Conservation (phyloP, 2,113 vertebrate genomes). For the Microtus oregoni region DNA sequence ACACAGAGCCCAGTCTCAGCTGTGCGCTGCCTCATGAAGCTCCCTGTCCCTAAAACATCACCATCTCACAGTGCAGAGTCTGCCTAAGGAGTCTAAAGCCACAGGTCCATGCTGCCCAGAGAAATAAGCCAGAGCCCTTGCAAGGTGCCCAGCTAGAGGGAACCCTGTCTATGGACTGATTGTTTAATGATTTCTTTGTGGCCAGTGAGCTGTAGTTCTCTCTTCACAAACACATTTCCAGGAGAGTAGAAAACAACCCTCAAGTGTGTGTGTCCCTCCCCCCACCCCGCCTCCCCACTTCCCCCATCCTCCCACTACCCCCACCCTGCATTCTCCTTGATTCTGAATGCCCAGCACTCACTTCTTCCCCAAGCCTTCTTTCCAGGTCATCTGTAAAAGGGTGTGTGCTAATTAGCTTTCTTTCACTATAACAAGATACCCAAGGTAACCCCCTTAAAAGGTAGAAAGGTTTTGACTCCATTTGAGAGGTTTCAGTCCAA, state of each 20-base stretch:
- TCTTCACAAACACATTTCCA: not conserved
- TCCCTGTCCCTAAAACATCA: not conserved
- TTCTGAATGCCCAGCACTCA: not conserved
- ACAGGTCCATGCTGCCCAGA: not conserved
- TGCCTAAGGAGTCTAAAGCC: not conserved
- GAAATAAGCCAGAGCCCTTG: no score
- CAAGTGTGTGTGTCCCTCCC: not conserved
- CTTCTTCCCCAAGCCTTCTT: not conserved
- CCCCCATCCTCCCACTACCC: no score
- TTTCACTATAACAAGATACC: not conserved
- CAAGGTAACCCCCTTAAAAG: not conserved
- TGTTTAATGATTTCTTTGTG: not conserved
- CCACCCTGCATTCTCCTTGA: not conserved
- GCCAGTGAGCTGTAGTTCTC: not conserved
- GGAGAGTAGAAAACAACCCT: not conserved
- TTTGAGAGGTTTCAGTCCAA: not conserved
- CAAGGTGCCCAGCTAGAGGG: not conserved
- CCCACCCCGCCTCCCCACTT: not conserved
- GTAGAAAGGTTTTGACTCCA: not conserved
- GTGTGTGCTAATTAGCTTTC: not conserved
- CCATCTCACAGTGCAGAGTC: not conserved
- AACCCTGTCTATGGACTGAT: not conserved
- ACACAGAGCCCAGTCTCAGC: not conserved
- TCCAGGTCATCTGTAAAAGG: not conserved
- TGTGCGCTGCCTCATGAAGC: accelerated